Evolutionary conservation across 2,113 vertebrate genomes (phyloP), one percentile per base, ranked within the genome.

Genomic region (Mormoops blainvillei): DNA sequence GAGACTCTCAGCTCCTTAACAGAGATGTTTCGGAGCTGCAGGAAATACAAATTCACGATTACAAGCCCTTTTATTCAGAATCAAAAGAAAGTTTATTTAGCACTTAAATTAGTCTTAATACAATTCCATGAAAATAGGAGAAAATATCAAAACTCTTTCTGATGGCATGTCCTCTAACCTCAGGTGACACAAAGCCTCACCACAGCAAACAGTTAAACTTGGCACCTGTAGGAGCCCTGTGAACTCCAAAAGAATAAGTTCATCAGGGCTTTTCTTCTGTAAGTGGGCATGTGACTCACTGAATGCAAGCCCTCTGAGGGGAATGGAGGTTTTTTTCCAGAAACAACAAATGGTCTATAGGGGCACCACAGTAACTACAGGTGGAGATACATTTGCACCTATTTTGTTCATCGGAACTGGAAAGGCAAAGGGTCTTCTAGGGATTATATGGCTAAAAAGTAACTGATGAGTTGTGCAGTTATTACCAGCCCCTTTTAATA

Each of bases 61-160:
- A 52, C 50, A 52, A 16, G 14, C 15, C 5, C 50, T 4, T 52
- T 52, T 56, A 95, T 96, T 87, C 18, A 85, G 70, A 95, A 90
- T 74, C 91, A 94, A 97, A 92, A 82, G 50, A 97, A 77, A 94
- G 41, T 95, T 95, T 95, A 33, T 81, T 81, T 97, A 85, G 45
- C 94, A 95, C 95, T 97, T 33, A 82, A 71, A 94, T 74, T 78
- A 88, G 19, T 43, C 96, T 95, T 97, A 88, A 89, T 97, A 52
- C 12, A 96, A 93, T 63, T 24, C 6, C 91, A 15, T 77, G 63
- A 96, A 82, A 68, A 16, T 3, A 87, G 26, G 45, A 74, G 73
- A 95, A 91, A 87, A 93, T 63, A 85, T 12, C 41, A 91, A 82
- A 80, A 86, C 56, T 65, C 50, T 81, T 56, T 56, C 70, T 65